Evolutionary conservation across 1,140 invertebrate species (phyloP).

Genomic region (Cydia pomonella): DNA sequence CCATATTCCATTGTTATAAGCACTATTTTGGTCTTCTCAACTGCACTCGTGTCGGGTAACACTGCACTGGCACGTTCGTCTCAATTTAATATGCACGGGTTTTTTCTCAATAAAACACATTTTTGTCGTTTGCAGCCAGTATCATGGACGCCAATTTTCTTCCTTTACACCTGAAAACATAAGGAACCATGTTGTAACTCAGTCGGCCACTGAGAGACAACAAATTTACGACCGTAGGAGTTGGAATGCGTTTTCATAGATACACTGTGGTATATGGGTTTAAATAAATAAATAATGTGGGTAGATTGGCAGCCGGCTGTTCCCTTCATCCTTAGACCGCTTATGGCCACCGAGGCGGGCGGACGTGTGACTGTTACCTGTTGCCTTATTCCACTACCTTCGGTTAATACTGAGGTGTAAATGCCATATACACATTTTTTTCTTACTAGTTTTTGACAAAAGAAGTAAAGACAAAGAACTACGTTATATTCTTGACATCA

Average conservation of each 20-base stretch:
- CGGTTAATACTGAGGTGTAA: no score
- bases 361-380: not conserved
- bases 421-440: not conserved
- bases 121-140: constrained; percentile 64
- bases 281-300: not conserved
- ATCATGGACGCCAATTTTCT: constrained; percentile 54
- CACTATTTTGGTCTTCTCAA: constrained; percentile 67
- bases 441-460: not conserved
- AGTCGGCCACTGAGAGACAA: constrained; percentile 51
- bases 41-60: constrained; percentile 53
- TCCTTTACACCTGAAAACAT: constrained; percentile 58
- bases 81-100: constrained; percentile 56
- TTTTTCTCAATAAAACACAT: constrained; percentile 74
- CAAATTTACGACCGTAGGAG: constrained; percentile 46
- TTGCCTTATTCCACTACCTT: not conserved
- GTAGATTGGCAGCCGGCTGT: not conserved
- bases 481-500: not conserved
- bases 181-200: constrained; percentile 48
- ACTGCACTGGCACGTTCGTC: constrained; percentile 70
- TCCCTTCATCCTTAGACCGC: not conserved
- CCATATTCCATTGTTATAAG: constrained; percentile 77
- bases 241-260: constrained; percentile 53
- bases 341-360: not conserved
- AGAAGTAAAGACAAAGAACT: not conserved
- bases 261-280: not conserved